A percentile compares a stretch with the other conserved stretches of the same genome.
phyloP scores from a whole-genome alignment of 2,113 vertebrate species.

The Eretmochelys imbricata region DNA sequence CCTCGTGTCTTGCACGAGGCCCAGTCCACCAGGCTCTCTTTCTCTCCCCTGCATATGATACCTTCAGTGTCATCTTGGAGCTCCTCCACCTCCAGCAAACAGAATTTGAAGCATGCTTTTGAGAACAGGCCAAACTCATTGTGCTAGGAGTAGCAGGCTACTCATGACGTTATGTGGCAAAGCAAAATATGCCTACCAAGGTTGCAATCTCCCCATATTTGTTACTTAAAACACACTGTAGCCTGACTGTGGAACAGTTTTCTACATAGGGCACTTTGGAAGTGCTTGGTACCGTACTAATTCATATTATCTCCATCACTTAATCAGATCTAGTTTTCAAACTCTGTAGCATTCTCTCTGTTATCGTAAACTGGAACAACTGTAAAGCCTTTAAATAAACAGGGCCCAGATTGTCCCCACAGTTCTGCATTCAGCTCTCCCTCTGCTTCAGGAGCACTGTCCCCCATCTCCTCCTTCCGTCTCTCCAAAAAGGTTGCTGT shows the following conservation, averaged over 20 bases:
- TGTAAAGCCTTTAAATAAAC: neutral
- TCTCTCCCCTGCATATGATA: too few relatives aligned
- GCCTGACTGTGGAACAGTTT: neutral
- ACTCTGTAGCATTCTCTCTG: neutral
- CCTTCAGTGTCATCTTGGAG: too few relatives aligned
- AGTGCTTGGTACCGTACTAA: neutral
- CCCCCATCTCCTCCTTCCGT: fast-evolving
- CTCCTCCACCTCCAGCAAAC: too few relatives aligned
- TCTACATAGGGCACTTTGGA: neutral
- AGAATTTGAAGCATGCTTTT: too few relatives aligned
- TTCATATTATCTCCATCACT: neutral
- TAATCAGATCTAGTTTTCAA: neutral
- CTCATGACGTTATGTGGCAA: neutral
- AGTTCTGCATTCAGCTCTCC: fast-evolving
- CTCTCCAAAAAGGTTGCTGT: fast-evolving
- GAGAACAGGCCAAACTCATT: too few relatives aligned
- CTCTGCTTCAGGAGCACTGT: neutral
- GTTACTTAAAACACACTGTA: neutral
- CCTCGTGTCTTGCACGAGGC: too few relatives aligned
- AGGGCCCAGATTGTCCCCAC: fast-evolving
- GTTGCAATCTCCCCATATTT: neutral
- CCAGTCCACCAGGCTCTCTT: too few relatives aligned
- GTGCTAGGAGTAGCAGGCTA: too few relatives aligned
- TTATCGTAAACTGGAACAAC: neutral
- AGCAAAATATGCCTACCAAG: neutral